Percentiles rank a stretch among this genome's conserved stretches.
Evolutionary conservation across 2,888 invertebrate genomes (phyloP).

Genomic region (Limnephilus lunatus): DNA sequence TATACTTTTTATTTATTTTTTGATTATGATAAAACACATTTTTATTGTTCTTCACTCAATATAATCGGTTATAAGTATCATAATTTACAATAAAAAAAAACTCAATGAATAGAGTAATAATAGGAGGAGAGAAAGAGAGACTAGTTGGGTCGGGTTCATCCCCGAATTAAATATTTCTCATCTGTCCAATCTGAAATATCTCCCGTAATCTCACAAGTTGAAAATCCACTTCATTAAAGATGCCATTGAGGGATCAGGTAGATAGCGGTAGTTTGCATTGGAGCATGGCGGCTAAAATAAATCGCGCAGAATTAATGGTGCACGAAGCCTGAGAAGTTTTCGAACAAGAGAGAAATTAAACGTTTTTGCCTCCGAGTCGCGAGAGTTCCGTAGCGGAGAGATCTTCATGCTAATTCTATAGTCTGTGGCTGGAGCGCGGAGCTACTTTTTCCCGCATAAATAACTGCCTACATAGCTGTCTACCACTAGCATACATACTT

Average conservation of each 20-base stretch:
- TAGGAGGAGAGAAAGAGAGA: neutral
- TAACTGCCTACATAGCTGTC: too few relatives aligned
- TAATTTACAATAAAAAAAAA: too few relatives aligned
- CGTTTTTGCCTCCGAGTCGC: slow-evolving; percentile 14
- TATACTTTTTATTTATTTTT: too few relatives aligned
- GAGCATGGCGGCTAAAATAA: slow-evolving; percentile 55
- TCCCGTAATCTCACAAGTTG: slow-evolving; percentile 20
- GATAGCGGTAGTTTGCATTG: slow-evolving; percentile 35
- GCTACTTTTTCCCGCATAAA: too few relatives aligned
- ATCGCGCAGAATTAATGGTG: slow-evolving; percentile 60
- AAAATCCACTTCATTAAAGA: slow-evolving; percentile 50
- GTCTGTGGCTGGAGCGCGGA: too few relatives aligned
- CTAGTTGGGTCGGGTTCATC: neutral
- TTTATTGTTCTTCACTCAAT: too few relatives aligned
- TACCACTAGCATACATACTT: too few relatives aligned
- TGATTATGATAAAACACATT: too few relatives aligned
- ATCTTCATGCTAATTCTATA: neutral
- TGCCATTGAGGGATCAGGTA: slow-evolving; percentile 50
- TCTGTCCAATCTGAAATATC: slow-evolving; percentile 18
- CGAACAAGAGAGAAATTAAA: slow-evolving; percentile 54
- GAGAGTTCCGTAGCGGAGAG: neutral
- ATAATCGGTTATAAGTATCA: too few relatives aligned
- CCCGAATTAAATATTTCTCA: slow-evolving; percentile 35
- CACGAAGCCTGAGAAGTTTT: slow-evolving; percentile 59
- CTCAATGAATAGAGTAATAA: too few relatives aligned